A percentile compares a stretch with the other conserved stretches of the same genome.
These are phyloP conservation scores for Catharus minimus DNA, from an alignment of 2,113 vertebrate genomes.

Conservation along the genomic window DNA sequence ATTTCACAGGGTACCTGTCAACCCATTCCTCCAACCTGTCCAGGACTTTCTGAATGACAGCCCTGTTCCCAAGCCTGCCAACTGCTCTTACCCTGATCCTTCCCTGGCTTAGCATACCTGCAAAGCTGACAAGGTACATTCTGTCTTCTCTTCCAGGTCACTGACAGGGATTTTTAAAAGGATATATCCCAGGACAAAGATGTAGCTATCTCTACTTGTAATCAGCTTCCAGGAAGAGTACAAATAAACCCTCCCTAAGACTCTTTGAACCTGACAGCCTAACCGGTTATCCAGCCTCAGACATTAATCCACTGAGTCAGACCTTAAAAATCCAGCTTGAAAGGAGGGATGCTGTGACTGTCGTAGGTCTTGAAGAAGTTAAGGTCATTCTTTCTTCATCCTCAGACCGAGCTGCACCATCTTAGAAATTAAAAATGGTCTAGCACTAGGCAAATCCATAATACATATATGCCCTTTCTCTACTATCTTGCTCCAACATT, in stretches of 20 bases:
- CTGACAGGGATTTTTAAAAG: not conserved
- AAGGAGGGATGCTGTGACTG: not conserved
- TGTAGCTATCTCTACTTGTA: not conserved
- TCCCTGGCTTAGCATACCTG: not conserved
- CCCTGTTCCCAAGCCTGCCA: no score
- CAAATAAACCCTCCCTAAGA: not conserved
- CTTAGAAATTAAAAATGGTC: not conserved
- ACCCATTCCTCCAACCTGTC: not conserved
- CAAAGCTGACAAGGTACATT: not conserved
- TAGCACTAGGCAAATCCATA: not conserved
- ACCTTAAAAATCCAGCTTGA: not conserved
- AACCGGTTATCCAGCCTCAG: not conserved
- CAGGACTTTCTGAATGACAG: not conserved
- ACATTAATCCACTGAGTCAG: not conserved
- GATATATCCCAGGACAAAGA: not conserved
- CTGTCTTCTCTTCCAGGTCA: not conserved
- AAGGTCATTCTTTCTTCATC: not conserved
- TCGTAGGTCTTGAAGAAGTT: not conserved
- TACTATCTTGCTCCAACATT: not conserved
- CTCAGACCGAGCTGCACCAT: not conserved
- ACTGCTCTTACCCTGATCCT: not conserved
- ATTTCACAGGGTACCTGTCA: rapidly evolving
- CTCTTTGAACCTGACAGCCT: not conserved
- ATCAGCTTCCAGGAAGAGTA: not conserved
- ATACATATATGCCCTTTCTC: not conserved